A percentile compares a stretch with the other conserved stretches of the same genome.
Conservation (phyloP, 2,113 vertebrate species). For the Nymphicus hollandicus region DNA sequence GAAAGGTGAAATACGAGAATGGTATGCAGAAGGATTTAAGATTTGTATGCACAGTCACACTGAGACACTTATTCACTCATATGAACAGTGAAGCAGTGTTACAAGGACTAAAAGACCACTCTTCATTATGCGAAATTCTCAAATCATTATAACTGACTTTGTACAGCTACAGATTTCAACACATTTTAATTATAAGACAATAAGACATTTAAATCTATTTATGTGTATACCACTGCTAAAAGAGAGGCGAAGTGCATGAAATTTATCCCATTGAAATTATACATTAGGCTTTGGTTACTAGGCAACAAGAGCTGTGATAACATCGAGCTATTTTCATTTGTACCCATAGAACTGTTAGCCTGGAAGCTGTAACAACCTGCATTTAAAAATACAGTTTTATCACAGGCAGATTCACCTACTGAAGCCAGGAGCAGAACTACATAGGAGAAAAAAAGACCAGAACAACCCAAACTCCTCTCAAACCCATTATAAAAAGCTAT, state of each 20-base stretch:
- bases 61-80: not conserved
- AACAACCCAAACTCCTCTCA: not conserved
- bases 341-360: not conserved
- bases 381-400: not conserved
- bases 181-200: not conserved
- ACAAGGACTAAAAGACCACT: not conserved
- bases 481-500: not conserved
- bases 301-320: constrained; percentile 24
- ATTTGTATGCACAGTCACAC: not conserved
- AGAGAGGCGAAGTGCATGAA: not conserved
- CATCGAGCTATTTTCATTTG: not conserved
- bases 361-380: not conserved
- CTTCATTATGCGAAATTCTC: not conserved
- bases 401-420: not conserved
- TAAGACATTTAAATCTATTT: not conserved
- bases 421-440: not conserved
- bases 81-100: not conserved
- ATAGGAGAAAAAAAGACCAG: not conserved
- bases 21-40: not conserved
- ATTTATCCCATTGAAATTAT: not conserved
- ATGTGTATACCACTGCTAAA: not conserved
- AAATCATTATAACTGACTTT: not conserved
- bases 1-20: not conserved
- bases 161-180: not conserved
- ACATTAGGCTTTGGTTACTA: constrained; percentile 11